Conservation (phyloP, 2,888 invertebrate genomes). For the Helleia helle region DNA sequence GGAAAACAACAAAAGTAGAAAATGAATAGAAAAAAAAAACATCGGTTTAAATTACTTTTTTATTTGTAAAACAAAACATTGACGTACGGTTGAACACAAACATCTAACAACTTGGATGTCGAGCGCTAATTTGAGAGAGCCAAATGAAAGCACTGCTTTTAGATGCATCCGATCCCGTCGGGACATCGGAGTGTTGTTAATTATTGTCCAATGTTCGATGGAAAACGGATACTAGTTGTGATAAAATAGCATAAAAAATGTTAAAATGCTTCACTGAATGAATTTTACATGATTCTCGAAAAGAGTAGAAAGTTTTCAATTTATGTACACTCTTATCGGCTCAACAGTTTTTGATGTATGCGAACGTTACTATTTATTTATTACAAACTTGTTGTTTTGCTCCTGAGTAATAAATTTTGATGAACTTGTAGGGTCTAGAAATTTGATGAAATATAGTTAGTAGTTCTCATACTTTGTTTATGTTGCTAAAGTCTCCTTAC, state of each 20-base stretch:
- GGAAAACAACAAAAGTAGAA: too few relatives aligned
- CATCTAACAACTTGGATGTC: not conserved
- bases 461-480: too few relatives aligned
- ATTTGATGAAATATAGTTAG: too few relatives aligned
- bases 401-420: too few relatives aligned
- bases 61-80: not conserved
- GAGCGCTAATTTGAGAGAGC: constrained; percentile 16
- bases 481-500: too few relatives aligned
- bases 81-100: not conserved
- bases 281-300: not conserved
- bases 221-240: constrained; percentile 8
- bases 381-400: too few relatives aligned
- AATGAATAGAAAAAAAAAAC: too few relatives aligned
- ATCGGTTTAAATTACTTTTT: not conserved
- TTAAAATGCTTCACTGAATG: not conserved
- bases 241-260: not conserved
- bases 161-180: constrained; percentile 19
- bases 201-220: constrained; percentile 10
- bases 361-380: too few relatives aligned
- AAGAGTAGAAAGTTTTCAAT: too few relatives aligned
- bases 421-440: too few relatives aligned
- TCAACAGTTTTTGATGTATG: too few relatives aligned
- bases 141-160: constrained; percentile 22
- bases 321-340: too few relatives aligned
- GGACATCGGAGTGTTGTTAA: constrained; percentile 15